Evolutionary conservation across 2,113 vertebrate species (phyloP).

Genomic region (Calidris pygmaea): DNA sequence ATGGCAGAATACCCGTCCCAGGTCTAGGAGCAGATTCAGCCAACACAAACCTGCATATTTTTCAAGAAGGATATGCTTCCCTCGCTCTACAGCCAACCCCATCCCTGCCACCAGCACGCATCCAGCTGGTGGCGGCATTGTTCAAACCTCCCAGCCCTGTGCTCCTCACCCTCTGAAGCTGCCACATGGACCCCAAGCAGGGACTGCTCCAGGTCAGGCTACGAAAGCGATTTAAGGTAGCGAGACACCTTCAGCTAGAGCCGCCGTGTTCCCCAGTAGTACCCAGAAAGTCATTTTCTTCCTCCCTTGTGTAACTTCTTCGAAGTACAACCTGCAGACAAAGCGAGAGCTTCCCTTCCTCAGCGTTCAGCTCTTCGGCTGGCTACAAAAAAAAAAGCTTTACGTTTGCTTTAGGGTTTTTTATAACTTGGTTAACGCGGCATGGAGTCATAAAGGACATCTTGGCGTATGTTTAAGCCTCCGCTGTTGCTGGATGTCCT

Average conservation of each 20-base stretch:
- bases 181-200: background rate
- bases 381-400: background rate
- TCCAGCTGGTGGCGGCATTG: slow-evolving; percentile 45
- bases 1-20: background rate
- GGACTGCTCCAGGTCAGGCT: background rate
- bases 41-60: background rate
- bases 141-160: background rate
- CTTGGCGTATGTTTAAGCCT: background rate
- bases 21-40: background rate
- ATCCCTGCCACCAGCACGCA: background rate
- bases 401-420: background rate
- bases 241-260: background rate
- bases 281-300: background rate
- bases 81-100: background rate
- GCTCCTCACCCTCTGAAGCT: background rate
- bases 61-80: background rate
- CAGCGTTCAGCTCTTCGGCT: background rate
- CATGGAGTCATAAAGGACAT: background rate
- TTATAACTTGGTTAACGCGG: background rate
- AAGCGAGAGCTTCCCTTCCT: background rate
- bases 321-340: background rate
- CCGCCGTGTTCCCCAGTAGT: background rate
- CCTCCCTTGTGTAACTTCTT: background rate
- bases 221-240: background rate
- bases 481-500: background rate